Percentiles rank a stretch among this genome's conserved stretches.
Conservation (phyloP, 2,888 invertebrate species). For the Trachelus iudaicus region DNA sequence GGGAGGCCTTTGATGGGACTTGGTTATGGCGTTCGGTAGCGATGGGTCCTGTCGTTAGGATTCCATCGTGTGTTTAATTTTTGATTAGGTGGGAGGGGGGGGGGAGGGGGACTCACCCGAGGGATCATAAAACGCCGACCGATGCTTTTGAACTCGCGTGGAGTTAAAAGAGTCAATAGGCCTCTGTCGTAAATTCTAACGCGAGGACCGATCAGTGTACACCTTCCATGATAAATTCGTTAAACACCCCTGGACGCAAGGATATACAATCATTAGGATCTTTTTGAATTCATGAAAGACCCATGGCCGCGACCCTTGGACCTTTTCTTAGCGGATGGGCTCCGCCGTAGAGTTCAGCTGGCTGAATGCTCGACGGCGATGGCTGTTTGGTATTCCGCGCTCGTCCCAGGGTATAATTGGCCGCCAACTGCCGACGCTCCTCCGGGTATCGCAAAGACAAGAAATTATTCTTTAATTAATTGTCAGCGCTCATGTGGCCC, state of each 20-base stretch:
- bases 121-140: neutral
- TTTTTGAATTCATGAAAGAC: neutral
- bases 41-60: neutral
- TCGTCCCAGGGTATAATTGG: constrained; percentile 63
- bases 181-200: neutral
- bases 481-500: constrained; percentile 49
- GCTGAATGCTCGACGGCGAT: constrained; percentile 32
- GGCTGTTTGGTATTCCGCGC: constrained; percentile 62
- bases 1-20: neutral
- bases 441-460: constrained; percentile 60
- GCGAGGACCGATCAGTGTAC: neutral
- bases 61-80: neutral
- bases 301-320: neutral
- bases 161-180: neutral
- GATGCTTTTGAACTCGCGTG: neutral
- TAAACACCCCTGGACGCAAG: neutral
- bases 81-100: too few relatives aligned
- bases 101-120: neutral
- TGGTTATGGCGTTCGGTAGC: constrained; percentile 2
- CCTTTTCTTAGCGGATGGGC: neutral
- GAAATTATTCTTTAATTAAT: constrained; percentile 67
- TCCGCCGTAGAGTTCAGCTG: constrained; percentile 1
- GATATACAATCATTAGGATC: neutral
- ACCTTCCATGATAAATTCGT: neutral
- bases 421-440: constrained; percentile 58